A percentile compares a stretch with the other conserved stretches of the same genome.
Conservation (phyloP, 2,113 vertebrate genomes). For the Myiozetetes cayanensis region DNA sequence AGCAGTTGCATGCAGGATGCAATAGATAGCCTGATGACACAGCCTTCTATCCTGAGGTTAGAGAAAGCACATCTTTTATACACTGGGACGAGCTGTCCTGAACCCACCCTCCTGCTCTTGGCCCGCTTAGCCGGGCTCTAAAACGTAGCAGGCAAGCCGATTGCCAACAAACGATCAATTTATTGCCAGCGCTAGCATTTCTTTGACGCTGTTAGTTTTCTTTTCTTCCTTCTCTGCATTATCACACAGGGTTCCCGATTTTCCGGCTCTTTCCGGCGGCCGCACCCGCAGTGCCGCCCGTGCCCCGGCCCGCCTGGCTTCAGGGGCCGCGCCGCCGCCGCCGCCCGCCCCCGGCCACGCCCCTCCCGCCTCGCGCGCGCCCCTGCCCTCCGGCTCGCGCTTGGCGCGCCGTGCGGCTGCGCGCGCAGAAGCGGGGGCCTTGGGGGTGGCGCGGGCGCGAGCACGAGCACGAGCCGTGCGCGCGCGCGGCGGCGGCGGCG, state of each 20-base stretch:
- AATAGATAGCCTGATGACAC: not conserved
- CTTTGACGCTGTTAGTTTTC: not conserved
- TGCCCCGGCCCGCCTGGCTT: fast-evolving
- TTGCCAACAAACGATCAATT: not conserved
- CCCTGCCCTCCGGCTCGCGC: fast-evolving
- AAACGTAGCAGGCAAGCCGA: not conserved
- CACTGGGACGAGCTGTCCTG: fast-evolving
- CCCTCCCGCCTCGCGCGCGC: fast-evolving
- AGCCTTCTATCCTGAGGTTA: not conserved
- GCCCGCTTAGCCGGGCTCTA: fast-evolving
- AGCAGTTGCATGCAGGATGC: too few species aligned
- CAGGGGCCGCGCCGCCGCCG: fast-evolving
- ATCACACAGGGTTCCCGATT: fast-evolving
- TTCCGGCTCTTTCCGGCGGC: fast-evolving
- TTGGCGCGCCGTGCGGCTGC: not conserved
- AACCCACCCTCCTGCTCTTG: not conserved
- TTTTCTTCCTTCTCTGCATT: too few species aligned
- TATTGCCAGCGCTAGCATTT: not conserved
- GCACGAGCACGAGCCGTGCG: not conserved
- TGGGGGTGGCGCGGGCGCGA: not conserved
- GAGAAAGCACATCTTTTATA: not conserved
- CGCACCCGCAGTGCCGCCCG: fast-evolving
- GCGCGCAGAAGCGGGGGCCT: fast-evolving
- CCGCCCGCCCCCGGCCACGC: not conserved
- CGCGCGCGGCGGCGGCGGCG: not conserved